Base-by-base conservation (phyloP, 37 sponge, comb jelly and placozoan genomes). In the Diacarnus erythraeanus region DNA sequence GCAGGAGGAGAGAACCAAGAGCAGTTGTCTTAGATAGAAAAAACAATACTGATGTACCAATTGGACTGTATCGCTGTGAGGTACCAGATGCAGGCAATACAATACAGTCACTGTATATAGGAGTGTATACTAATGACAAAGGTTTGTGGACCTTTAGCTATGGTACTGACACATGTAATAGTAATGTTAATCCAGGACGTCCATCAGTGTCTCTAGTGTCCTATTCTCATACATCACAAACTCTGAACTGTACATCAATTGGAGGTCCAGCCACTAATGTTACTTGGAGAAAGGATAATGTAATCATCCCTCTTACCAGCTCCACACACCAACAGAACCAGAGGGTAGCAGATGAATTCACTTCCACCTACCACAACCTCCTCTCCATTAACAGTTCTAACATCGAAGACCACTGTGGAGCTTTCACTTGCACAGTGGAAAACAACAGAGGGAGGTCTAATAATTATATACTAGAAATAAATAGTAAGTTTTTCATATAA, bases 221-320 rank as follows among this genome's bases (percentile, higher is more conserved):
- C 25, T 40, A 38, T 71, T 15, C 25, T 57, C 3, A 12, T 42
- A 3, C 51, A n/a, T n/a, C 31, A n/a, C 18, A 20, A 21, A 60
- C 77, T 42, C 77, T 76, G 60, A 76, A 60, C 64, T 76, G 77
- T 35, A 59, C 34, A 58, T 76, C 63, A 30, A 76, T 39, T 59
- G 77, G 77, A 9, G 77, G 77, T 33, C 77, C 77, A 41, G 61
- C 64, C 37, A 60, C 77, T 42, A 75, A 22, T 58, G 60, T 75
- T 38, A 75, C 75, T 12, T 75, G 75, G 75, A 57, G 30, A 29
- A 75, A 57, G 54, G 37, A 75, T 57, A 38, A 38, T 36, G 38
- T 35, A 9, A 17, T 35, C 20, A 29, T 69, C 4, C 10, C 69
- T 69, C 35, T 6, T 38, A 31, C 64, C 20, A 27, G 51, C 51